Evolutionary conservation across 2,113 vertebrate species (phyloP), one percentile per base, ranked within the genome.

Genomic region (Coptodon bakossiorum): DNA sequence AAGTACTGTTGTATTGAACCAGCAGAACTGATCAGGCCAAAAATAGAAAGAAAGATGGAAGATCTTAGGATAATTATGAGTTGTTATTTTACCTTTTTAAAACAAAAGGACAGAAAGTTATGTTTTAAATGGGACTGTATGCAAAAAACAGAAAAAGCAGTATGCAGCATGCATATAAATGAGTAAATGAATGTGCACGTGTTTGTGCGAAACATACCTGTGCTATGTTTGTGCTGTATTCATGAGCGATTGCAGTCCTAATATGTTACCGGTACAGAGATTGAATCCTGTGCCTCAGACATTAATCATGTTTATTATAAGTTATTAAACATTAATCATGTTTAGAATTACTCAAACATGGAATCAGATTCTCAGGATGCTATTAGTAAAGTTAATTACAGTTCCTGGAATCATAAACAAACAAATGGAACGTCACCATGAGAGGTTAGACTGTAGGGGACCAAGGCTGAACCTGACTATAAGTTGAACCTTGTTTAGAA

Each of bases 311-410:
- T 88, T 90, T 82, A 79, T 89, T 76, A 79, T 48, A 68, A 86
- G 36, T 78, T 56, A 89, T 88, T 88, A 71, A 83, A 86, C 84
- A 92, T 91, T 89, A 80, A 94, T 88, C 83, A 83, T 50, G 17
- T 86, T 86, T 17, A 59, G 43, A 83, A 73, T 85, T 29, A 83
- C 68, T 82, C 66, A 3, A 76, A 90, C 81, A 61, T 2, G 31
- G 81, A 66, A 31, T 86, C 85, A 5, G 68, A 19, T 50, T 90
- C 68, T 86, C 31, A 38, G 57, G 80, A 90, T 88, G 81, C 56
- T 50, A 54, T 90, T 84, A 83, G 81, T 83, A 22, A 61, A 80
- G 86, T 73, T 89, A 86, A 92, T 92, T 91, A 81, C 11, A 82
- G 7, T 78, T 81, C 79, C 45, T 56, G 80, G 45, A 78, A 81